Base-by-base conservation (phyloP, 1,140 invertebrate genomes). In the Eriocheir sinensis region DNA sequence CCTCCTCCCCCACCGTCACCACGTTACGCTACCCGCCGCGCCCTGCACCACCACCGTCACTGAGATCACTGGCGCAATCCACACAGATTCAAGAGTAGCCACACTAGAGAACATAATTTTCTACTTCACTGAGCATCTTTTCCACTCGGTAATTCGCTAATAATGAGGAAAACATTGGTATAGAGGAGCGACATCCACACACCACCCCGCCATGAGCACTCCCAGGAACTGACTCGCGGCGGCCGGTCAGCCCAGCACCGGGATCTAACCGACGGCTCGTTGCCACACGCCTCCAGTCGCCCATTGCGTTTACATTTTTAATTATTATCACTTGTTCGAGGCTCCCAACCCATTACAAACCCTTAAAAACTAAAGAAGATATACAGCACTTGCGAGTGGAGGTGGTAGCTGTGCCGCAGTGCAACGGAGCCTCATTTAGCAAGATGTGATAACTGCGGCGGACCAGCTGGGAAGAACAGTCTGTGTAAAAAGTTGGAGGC, bases 381-480 rank as follows among this genome's bases (percentile, higher is more conserved):
- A 72, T 72, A 72, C 60, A 72, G n/a, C 60, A 12, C 21, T 21
- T n/a, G n/a, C 0, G 8, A n/a, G 8, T n/a, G 12, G 21, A n/a
- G n/a, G 21, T 72, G 60, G 60, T 0, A 4, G 8, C 27, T 72
- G 4, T n/a, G 27, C 2, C 17, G 17, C 17, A n/a, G 60, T 3
- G 21, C 60, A 72, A 21, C 60, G 60, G n/a, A n/a, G 60, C 2
- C 9, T 48, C 12, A 15, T 0, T 30, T 89, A n/a, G 88, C 30
- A 48, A 44, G 36, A 89, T 41, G 40, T 41, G 88, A 32, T 30
- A 89, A 30, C 41, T 53, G 32, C 27, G 36, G 60, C 36, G n/a
- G 21, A 93, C 91, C 91, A 93, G 91, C 91, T 93, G 91, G 91
- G 91, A 93, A 48, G 91, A 93, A 93, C 91, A 93, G 91, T 93